phyloP scores from a whole-genome alignment of 2,888 invertebrate species.

The Latrodectus hesperus region DNA sequence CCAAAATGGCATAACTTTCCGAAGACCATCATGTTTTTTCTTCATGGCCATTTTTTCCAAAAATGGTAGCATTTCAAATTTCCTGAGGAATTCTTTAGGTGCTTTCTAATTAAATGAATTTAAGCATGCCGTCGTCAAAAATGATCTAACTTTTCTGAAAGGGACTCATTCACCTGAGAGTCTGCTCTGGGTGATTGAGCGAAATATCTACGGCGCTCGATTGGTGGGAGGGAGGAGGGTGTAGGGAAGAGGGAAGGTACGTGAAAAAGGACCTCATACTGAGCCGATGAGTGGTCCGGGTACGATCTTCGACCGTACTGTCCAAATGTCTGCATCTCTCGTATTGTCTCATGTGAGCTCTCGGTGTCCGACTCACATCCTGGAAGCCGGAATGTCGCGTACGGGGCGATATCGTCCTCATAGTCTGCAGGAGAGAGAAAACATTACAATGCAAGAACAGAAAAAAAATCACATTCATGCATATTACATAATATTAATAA shows the following conservation, averaged over 20 bases:
- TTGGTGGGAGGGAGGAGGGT: not conserved
- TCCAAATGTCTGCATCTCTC: constrained; percentile 70
- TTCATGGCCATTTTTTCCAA: too few species aligned
- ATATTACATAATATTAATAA: not conserved
- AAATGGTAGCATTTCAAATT: too few species aligned
- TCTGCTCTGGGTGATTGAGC: too few species aligned
- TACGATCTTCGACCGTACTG: constrained; percentile 56
- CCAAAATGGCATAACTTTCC: too few species aligned
- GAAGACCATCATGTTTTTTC: too few species aligned
- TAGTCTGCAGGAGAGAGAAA: constrained; percentile 79
- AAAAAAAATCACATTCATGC: too few species aligned
- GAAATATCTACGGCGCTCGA: too few species aligned
- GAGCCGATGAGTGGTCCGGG: constrained; percentile 65
- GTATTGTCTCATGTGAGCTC: constrained; percentile 68
- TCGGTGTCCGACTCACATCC: constrained; percentile 70
- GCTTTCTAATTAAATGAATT: too few species aligned
- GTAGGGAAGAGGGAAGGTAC: not conserved
- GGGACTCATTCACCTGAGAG: too few species aligned
- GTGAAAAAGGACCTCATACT: constrained; percentile 69
- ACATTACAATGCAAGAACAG: not conserved
- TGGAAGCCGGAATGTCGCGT: constrained; percentile 92
- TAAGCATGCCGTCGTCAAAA: too few species aligned
- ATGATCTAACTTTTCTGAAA: too few species aligned
- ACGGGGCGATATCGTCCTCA: constrained; percentile 94
- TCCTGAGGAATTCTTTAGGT: too few species aligned